Base-by-base conservation (phyloP, 2,888 invertebrate species). In the Melikaiella ostensackeni region DNA sequence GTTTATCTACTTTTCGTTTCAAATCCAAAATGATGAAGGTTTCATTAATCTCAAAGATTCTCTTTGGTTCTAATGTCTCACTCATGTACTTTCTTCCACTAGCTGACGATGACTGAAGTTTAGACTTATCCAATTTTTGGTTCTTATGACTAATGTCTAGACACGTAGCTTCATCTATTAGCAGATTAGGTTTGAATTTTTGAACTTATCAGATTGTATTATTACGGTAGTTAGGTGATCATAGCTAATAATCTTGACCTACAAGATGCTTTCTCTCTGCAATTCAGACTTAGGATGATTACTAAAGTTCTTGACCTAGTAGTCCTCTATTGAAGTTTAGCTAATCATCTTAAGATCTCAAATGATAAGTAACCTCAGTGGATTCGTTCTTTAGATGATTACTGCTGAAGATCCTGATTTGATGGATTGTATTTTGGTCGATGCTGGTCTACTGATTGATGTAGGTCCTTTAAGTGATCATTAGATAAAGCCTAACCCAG, bases 171-270 rank as follows among this genome's bases (percentile, higher is more conserved):
- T 59, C 13, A 2, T 59, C 59, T n/a, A 35, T 63, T 63, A 38
- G 13, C 21, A 38, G 35, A 63, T 63, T 21, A 63, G 13, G 21
- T 33, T 11, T 35, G 16, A 63, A 63, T 63, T 63, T 5, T 11
- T 35, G 11, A 30, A 50, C 27, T 13, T 59, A 27, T 16, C 55
- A 55, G 8, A 55, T 55, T 2, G 6, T 21, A 16, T 59, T 27
- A 27, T 27, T 59, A 9, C 2, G 55, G 9, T 8, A 46, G 16
- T 27, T 42, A n/a, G 9, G 27, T 38, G 19, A 35, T 24, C 24
- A 42, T 8, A 38, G 19, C 46, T 27, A 66, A 66, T 13, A 19
- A 70, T 70, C n/a, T 70, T 50, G 46, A 70, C 70, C 70, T 50
- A 55, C 30, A 70, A 50, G 33, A 9, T 24, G 13, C 13, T 50